Evolutionary conservation across 2,888 invertebrate species (phyloP).

Genomic region (Apotomis capreana): DNA sequence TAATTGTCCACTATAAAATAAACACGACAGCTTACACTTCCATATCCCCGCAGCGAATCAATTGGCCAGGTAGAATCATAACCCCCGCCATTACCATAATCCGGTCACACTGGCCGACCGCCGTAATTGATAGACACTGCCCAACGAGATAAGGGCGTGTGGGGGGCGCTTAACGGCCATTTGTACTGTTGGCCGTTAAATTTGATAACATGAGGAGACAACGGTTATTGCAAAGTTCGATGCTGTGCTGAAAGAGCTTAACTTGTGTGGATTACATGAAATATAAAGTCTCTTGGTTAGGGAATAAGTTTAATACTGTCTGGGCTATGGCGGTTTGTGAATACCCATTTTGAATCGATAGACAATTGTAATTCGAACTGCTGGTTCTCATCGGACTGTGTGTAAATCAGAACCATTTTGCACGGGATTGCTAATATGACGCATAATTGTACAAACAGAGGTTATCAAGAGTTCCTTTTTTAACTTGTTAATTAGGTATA

Average conservation of each 20-base stretch:
- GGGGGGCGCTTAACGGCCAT: constrained; percentile 24
- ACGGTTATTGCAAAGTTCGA: constrained; percentile 16
- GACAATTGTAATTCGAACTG: too few species aligned
- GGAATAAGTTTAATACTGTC: not conserved
- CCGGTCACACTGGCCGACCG: constrained; percentile 9
- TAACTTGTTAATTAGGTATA: too few species aligned
- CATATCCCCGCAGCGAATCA: not conserved
- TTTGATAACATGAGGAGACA: constrained; percentile 34
- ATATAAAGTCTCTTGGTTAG: not conserved
- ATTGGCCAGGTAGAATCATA: constrained; percentile 21
- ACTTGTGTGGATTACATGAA: not conserved
- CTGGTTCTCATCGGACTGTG: too few species aligned
- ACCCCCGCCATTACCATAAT: constrained; percentile 10
- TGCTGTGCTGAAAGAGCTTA: not conserved
- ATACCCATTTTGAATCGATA: too few species aligned
- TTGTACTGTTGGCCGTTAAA: constrained; percentile 28
- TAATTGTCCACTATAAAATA: not conserved
- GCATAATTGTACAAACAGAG: too few species aligned
- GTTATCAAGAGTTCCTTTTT: too few species aligned
- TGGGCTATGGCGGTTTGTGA: too few species aligned
- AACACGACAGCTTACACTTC: not conserved
- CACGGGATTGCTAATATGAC: too few species aligned
- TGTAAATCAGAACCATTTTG: too few species aligned
- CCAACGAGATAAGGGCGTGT: constrained; percentile 34
- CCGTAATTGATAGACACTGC: constrained; percentile 33